Percentiles rank a stretch among this genome's conserved stretches.
Evolutionary conservation across 2,113 vertebrate species (phyloP).

Genomic region (Azemiops feae): DNA sequence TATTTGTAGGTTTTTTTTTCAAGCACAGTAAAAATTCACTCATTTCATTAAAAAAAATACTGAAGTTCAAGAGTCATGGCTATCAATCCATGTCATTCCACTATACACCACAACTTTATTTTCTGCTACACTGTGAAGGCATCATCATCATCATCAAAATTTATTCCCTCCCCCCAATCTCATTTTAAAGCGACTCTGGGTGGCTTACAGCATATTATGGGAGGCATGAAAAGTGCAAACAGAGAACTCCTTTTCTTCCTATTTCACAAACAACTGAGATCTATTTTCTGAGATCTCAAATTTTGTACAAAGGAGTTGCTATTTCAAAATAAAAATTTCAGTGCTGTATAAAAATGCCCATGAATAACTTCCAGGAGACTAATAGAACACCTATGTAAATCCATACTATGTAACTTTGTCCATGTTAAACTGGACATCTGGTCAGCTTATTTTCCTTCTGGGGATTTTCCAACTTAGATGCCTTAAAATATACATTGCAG

Average conservation of each 20-base stretch:
- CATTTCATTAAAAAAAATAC: neutral
- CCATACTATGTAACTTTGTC: neutral
- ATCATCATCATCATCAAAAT: neutral
- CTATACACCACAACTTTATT: neutral
- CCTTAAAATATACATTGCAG: conserved; percentile 15
- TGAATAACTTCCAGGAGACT: neutral
- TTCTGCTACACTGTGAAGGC: neutral
- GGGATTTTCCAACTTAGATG: conserved; percentile 14
- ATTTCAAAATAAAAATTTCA: neutral
- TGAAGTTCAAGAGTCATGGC: neutral
- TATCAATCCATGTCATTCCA: neutral
- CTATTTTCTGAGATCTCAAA: neutral
- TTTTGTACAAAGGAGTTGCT: neutral
- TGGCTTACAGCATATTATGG: neutral
- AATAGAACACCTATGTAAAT: neutral
- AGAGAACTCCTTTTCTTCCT: neutral
- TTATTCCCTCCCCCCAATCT: neutral
- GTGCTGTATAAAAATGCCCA: neutral
- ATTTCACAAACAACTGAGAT: neutral
- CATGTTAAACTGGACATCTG: conserved; percentile 1
- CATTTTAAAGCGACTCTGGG: neutral
- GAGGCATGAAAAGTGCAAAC: neutral
- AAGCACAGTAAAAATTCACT: neutral
- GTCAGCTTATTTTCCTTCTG: neutral
- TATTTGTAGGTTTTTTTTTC: neutral